These are phyloP conservation scores for Dipodomys spectabilis DNA, from an alignment of 2,113 vertebrate genomes.

Conservation along the genomic window DNA sequence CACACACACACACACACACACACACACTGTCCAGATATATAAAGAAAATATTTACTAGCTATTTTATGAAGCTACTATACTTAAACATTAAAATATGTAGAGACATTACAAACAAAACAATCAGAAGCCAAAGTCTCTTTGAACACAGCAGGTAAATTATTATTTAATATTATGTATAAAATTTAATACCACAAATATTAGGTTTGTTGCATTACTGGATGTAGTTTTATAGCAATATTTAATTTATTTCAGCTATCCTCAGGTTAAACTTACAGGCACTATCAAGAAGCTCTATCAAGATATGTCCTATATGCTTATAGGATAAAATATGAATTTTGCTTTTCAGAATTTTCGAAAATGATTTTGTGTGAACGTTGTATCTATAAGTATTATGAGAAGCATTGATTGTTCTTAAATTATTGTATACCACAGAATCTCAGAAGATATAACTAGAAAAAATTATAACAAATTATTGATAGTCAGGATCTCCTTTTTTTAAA, in stretches of 20 bases:
- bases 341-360: background rate
- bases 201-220: background rate
- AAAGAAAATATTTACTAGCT: background rate
- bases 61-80: background rate
- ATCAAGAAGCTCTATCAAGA: no score
- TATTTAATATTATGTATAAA: background rate
- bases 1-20: background rate
- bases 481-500: background rate
- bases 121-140: background rate
- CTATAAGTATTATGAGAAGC: background rate
- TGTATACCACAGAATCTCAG: background rate
- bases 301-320: background rate
- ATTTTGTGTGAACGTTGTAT: background rate
- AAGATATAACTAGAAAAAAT: background rate
- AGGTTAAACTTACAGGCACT: no score
- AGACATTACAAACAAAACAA: background rate
- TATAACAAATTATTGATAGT: background rate
- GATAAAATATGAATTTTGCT: background rate
- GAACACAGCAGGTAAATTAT: background rate
- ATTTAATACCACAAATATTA: background rate
- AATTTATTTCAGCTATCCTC: no score
- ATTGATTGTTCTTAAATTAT: background rate
- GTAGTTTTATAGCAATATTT: background rate
- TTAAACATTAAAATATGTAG: background rate
- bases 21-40: background rate